Evolutionary conservation across 1,140 invertebrate species (phyloP).

Genomic region (Capitella teleta): DNA sequence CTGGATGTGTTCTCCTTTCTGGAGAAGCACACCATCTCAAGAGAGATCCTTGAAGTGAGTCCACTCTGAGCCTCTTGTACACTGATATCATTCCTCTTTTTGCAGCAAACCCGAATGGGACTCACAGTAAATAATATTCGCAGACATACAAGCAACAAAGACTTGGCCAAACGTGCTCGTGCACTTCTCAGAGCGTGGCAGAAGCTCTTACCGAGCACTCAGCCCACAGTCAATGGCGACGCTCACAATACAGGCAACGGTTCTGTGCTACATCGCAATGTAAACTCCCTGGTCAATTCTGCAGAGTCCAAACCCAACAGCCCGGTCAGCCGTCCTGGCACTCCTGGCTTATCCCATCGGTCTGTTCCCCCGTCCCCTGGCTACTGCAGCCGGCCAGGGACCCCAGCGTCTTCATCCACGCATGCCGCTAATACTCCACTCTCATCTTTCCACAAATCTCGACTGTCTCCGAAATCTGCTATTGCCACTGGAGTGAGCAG

Average conservation of each 20-base stretch:
- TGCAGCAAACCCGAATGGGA: slow-evolving; percentile 73
- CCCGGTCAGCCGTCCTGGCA: too few species aligned
- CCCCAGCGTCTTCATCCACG: slow-evolving; percentile 13
- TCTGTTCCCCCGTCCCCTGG: too few species aligned
- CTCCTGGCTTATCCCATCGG: too few species aligned
- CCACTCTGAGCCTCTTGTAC: neutral
- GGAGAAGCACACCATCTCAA: slow-evolving; percentile 85
- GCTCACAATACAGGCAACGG: neutral
- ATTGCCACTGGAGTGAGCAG: too few species aligned
- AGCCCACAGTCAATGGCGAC: neutral
- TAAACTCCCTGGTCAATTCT: neutral
- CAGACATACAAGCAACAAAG: slow-evolving; percentile 62
- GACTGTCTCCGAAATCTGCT: too few species aligned
- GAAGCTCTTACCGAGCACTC: slow-evolving; percentile 50
- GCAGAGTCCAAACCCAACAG: slow-evolving; percentile 14
- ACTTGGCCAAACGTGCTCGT: slow-evolving; percentile 75
- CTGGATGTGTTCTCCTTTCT: slow-evolving; percentile 80
- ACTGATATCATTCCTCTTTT: slow-evolving; percentile 10
- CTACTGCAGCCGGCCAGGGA: slow-evolving; percentile 15
- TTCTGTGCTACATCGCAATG: neutral
- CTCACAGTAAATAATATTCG: slow-evolving; percentile 84
- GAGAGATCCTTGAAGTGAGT: slow-evolving; percentile 82
- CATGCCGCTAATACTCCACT: slow-evolving; percentile 15
- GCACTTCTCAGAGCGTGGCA: slow-evolving; percentile 83
- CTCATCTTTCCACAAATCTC: too few species aligned